Conservation (phyloP, 1,140 invertebrate genomes). For the Littorina saxatilis region DNA sequence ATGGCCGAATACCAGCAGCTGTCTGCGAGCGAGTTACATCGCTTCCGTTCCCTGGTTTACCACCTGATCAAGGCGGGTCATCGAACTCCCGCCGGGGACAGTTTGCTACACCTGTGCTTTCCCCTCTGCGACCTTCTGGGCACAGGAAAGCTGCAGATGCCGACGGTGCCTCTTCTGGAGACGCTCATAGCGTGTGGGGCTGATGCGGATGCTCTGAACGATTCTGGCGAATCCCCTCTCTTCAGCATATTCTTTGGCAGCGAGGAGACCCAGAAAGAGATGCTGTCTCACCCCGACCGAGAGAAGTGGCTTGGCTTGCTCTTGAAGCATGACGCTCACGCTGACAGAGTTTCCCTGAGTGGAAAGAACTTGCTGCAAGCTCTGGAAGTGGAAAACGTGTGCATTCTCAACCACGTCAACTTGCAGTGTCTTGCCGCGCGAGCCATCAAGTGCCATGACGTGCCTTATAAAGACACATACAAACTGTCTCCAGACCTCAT, state of each 20-base stretch:
- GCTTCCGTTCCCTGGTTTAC: neutral
- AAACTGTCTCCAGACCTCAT: neutral
- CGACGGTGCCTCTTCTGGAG: neutral
- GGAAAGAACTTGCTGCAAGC: neutral
- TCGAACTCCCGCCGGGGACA: neutral
- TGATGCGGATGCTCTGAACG: neutral
- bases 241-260: neutral
- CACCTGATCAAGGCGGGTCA: neutral
- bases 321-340: neutral
- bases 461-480: neutral
- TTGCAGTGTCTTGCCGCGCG: slow-evolving; percentile 13
- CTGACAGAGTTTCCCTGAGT: neutral
- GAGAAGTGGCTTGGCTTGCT: neutral
- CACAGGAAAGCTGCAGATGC: neutral
- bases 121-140: neutral
- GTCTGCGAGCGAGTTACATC: neutral
- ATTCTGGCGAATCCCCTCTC: neutral
- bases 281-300: neutral
- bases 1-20: neutral
- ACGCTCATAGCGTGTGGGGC: neutral
- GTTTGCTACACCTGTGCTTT: neutral
- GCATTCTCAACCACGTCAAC: neutral
- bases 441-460: neutral
- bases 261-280: neutral
- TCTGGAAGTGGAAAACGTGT: neutral